Conservation (phyloP, 2,797 vertebrate genomes). For the Spea hammondii region DNA sequence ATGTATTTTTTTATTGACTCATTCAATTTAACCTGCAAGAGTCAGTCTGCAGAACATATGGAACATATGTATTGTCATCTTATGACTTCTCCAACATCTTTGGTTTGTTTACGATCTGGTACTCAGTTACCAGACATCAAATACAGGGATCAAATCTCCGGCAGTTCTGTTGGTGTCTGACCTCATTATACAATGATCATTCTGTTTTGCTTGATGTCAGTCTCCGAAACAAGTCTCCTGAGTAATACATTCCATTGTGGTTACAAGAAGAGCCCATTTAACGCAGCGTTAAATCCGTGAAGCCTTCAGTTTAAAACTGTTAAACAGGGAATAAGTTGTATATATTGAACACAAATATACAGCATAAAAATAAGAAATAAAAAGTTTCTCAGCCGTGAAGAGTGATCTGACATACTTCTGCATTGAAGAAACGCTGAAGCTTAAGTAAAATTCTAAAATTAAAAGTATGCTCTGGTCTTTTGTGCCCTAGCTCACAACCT, state of each 20-base stretch:
- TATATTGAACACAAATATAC: too few relatives aligned
- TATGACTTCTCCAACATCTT: neutral
- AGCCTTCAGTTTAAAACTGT: neutral
- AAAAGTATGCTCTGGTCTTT: too few relatives aligned
- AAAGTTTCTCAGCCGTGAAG: too few relatives aligned
- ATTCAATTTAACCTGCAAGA: neutral
- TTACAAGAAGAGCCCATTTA: slow-evolving; percentile 15
- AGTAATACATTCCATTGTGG: slow-evolving; percentile 30
- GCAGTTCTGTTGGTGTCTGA: slow-evolving; percentile 14
- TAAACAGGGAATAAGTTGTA: too few relatives aligned
- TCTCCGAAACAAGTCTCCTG: slow-evolving; percentile 2
- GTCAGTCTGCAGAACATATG: slow-evolving; percentile 2
- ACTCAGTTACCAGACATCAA: slow-evolving; percentile 32
- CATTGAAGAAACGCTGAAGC: too few relatives aligned
- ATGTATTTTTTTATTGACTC: too few relatives aligned
- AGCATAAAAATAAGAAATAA: too few relatives aligned
- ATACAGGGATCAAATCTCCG: slow-evolving; percentile 24
- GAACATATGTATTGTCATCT: neutral
- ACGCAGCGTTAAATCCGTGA: neutral
- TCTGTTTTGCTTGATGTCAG: slow-evolving; percentile 38
- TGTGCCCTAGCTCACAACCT: too few relatives aligned
- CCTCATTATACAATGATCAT: slow-evolving; percentile 31
- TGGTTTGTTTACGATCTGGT: slow-evolving; percentile 25
- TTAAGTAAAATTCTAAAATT: too few relatives aligned
- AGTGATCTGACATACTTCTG: too few relatives aligned